Percentiles rank a stretch among this genome's conserved stretches.
phyloP scores from a whole-genome alignment of 2,797 vertebrate species.

The Peromyscus nudipes region DNA sequence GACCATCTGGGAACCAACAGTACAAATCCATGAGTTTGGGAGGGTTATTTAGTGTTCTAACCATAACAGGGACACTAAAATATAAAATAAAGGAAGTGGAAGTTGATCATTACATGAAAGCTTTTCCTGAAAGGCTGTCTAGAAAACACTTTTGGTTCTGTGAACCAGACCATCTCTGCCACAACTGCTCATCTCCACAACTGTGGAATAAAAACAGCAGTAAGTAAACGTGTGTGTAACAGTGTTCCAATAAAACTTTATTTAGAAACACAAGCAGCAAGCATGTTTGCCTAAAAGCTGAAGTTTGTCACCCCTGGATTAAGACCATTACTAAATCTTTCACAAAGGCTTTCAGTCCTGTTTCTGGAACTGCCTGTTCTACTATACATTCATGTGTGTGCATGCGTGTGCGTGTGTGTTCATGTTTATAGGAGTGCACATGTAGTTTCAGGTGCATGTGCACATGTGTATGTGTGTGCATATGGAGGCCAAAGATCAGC shows the following conservation, averaged over 20 bases:
- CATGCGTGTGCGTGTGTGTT: background rate
- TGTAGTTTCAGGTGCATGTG: background rate
- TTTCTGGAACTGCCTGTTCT: background rate
- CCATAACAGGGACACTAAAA: background rate
- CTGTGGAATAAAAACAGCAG: background rate
- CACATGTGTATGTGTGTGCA: background rate
- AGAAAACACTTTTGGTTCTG: background rate
- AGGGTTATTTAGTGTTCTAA: background rate
- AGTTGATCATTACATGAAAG: background rate
- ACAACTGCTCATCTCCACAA: background rate
- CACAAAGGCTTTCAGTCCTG: background rate
- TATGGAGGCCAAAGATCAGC: background rate
- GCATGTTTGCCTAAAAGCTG: background rate
- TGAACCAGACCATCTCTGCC: background rate
- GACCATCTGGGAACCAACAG: background rate
- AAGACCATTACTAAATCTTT: background rate
- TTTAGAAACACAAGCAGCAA: slow-evolving; percentile 35
- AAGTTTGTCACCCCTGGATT: background rate
- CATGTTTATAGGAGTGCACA: background rate
- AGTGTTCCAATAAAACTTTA: slow-evolving; percentile 38
- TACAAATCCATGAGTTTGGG: background rate
- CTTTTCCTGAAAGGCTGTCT: background rate
- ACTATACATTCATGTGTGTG: background rate
- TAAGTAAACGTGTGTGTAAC: background rate
- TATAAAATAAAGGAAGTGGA: background rate